phyloP scores from a whole-genome alignment of 2,888 invertebrate species.

The Ichneumoninae sp. region DNA sequence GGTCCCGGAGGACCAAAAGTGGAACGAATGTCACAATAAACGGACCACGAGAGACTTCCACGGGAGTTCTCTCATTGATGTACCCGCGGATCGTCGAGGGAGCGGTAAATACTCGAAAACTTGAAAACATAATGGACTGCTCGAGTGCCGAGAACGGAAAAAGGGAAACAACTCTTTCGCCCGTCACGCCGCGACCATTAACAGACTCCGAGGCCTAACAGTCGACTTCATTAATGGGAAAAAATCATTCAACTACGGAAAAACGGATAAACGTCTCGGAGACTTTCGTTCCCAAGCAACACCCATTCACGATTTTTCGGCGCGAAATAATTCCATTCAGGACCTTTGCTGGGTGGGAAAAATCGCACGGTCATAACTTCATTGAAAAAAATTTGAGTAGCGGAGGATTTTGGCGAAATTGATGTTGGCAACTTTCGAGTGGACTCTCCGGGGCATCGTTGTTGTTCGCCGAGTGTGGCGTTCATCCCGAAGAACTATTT shows the following conservation, averaged over 20 bases:
- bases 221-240: constrained; percentile 49
- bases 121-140: constrained; percentile 22
- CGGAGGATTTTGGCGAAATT: background rate
- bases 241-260: constrained; percentile 17
- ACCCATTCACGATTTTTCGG: constrained; percentile 37
- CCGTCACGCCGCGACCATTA: constrained; percentile 56
- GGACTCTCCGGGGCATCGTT: constrained; percentile 23
- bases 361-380: constrained; percentile 53
- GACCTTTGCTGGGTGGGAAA: background rate
- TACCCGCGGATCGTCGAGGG: background rate
- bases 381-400: constrained; percentile 44
- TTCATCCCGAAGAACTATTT: background rate
- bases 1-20: constrained; percentile 33
- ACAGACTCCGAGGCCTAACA: constrained; percentile 6
- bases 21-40: constrained; percentile 59
- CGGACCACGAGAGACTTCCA: constrained; percentile 40
- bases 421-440: constrained; percentile 12
- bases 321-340: constrained; percentile 31
- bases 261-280: constrained; percentile 10
- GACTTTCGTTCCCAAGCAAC: background rate
- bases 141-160: constrained; percentile 39
- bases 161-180: constrained; percentile 52
- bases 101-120: constrained; percentile 19
- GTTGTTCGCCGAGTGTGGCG: constrained; percentile 21
- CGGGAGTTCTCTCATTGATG: constrained; percentile 48